A percentile compares a stretch with the other conserved stretches of the same genome.
Conservation (phyloP, 2,797 vertebrate genomes). For the Pelobates cultripes region DNA sequence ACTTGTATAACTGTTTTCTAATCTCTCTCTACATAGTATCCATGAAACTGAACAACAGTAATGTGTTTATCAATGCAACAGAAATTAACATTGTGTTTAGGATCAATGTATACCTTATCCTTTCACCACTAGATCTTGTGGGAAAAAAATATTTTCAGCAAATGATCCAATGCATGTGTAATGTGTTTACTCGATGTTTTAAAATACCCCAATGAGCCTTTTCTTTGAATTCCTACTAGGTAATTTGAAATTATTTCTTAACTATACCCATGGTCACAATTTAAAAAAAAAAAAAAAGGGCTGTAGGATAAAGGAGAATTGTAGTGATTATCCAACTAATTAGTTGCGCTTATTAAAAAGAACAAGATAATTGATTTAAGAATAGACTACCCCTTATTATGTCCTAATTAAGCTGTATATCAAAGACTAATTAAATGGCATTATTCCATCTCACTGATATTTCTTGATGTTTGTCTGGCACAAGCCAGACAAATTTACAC, state of each 20-base stretch:
- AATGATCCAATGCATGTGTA: neutral
- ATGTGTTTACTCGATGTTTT: neutral
- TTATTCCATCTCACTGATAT: constrained; percentile 81
- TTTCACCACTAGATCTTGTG: neutral
- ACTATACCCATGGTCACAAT: constrained; percentile 15
- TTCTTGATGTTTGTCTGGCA: constrained; percentile 69
- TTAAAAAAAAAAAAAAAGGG: constrained; percentile 54
- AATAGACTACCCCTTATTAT: constrained; percentile 81
- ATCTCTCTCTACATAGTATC: too few relatives aligned
- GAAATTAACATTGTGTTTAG: neutral
- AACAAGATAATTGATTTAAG: constrained; percentile 83
- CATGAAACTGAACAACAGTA: too few relatives aligned
- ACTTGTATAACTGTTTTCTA: too few relatives aligned
- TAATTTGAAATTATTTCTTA: constrained; percentile 14
- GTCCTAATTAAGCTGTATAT: constrained; percentile 83
- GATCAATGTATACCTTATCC: neutral
- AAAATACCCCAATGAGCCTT: neutral
- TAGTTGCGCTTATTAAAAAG: constrained; percentile 81
- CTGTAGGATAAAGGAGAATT: constrained; percentile 75
- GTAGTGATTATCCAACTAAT: constrained; percentile 81
- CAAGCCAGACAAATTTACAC: neutral
- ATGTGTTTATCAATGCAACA: too few relatives aligned
- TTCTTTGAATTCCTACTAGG: neutral
- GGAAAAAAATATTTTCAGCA: neutral
- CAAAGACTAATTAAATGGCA: constrained; percentile 83